Evolutionary conservation across 2,113 vertebrate species (phyloP).

Genomic region (Balaeniceps rex): DNA sequence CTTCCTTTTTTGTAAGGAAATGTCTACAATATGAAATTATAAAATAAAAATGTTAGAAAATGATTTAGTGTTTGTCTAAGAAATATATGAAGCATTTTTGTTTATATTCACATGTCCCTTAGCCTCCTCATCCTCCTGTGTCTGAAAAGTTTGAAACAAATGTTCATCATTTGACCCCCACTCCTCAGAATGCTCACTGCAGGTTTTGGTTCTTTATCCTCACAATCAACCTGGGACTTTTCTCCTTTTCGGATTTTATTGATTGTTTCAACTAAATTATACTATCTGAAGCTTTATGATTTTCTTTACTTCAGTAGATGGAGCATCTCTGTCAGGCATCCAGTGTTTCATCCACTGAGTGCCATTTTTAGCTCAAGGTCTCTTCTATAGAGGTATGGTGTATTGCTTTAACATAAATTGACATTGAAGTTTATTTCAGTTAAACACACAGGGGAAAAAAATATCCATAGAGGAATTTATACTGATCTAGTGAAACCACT

Average conservation of each 20-base stretch:
- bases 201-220: not conserved
- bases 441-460: not conserved
- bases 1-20: not conserved
- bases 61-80: not conserved
- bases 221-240: not conserved
- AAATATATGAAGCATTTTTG: not conserved
- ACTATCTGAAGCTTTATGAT: not conserved
- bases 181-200: not conserved
- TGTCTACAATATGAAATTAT: not conserved
- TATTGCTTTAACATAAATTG: not conserved
- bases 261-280: not conserved
- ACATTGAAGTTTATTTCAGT: not conserved
- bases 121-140: not conserved
- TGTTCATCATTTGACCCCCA: not conserved
- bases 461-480: not conserved
- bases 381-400: not conserved
- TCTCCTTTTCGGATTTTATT: not conserved
- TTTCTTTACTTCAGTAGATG: not conserved
- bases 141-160: not conserved
- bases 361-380: not conserved
- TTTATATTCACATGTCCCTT: not conserved
- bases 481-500: not conserved
- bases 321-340: not conserved
- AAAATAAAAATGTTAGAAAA: not conserved
- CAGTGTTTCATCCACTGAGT: not conserved